phyloP scores from a whole-genome alignment of 2,888 invertebrate genomes.

The Limenitis camilla region DNA sequence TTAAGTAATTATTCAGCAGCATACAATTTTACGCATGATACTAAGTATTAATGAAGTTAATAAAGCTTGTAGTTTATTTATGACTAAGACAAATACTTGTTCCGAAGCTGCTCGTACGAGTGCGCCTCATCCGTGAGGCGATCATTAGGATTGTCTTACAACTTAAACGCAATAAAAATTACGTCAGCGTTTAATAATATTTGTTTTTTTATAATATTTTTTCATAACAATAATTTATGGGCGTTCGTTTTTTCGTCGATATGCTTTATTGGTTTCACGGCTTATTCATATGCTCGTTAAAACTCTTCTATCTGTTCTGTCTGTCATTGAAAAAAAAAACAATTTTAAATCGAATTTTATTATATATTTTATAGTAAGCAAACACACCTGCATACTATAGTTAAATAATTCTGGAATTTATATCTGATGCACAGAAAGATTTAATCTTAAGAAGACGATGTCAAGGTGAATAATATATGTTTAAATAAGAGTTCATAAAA shows the following conservation, averaged over 20 bases:
- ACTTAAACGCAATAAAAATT: constrained; percentile 17
- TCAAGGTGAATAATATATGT: too few species aligned
- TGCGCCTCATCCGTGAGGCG: constrained; percentile 19
- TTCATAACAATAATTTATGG: constrained; percentile 9
- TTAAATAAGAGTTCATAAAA: too few species aligned
- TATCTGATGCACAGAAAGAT: too few species aligned
- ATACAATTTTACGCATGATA: constrained; percentile 12
- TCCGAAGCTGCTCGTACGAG: constrained; percentile 5
- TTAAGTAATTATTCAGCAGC: constrained; percentile 12
- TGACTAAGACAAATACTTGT: constrained; percentile 25
- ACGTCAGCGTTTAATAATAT: constrained; percentile 16
- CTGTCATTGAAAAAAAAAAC: too few species aligned
- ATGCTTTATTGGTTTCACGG: neutral
- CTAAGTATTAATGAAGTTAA: constrained; percentile 10
- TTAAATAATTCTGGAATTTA: too few species aligned
- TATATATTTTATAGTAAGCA: too few species aligned
- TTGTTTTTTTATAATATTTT: constrained; percentile 9
- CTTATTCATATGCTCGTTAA: too few species aligned
- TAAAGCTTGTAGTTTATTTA: constrained; percentile 15
- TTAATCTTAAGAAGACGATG: too few species aligned
- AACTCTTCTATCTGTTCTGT: too few species aligned
- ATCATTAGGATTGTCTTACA: constrained; percentile 20
- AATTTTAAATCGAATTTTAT: too few species aligned
- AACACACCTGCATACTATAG: too few species aligned
- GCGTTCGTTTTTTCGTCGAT: constrained; percentile 5